Conservation (phyloP, 2,113 vertebrate genomes). For the Spea bombifrons region DNA sequence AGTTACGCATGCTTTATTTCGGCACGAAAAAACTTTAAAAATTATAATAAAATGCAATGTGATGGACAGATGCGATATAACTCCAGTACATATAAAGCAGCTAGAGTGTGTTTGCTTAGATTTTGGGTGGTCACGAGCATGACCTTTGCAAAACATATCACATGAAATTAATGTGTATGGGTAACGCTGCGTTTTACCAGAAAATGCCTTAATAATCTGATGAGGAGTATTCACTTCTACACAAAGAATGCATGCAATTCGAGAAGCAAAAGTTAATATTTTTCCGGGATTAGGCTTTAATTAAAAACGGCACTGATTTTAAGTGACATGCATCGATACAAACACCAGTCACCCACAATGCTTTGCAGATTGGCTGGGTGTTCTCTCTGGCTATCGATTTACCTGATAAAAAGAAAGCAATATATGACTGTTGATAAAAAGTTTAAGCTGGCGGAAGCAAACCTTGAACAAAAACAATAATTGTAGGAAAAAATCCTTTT, state of each 20-base stretch:
- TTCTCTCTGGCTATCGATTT: conserved; percentile 59
- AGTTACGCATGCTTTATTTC: too few species aligned
- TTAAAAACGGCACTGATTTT: conserved; percentile 62
- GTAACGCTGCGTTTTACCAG: neutral
- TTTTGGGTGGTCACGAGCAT: too few species aligned
- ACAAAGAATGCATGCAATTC: conserved; percentile 51
- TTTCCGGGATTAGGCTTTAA: conserved; percentile 63
- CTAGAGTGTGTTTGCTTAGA: too few species aligned
- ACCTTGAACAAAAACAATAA: conserved; percentile 57
- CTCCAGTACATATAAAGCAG: too few species aligned
- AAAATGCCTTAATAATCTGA: neutral
- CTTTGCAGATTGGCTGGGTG: conserved; percentile 37
- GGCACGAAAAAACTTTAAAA: too few species aligned
- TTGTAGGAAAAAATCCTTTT: conserved; percentile 46
- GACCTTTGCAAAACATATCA: too few species aligned
- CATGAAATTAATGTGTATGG: neutral
- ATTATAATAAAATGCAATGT: too few species aligned
- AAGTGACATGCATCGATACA: conserved; percentile 56
- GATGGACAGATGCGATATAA: too few species aligned
- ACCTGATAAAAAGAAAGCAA: conserved; percentile 57
- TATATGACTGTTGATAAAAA: conserved; percentile 56
- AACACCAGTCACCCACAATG: neutral
- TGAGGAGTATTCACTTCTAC: neutral
- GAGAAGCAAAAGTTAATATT: conserved; percentile 58
- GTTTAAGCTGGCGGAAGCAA: conserved; percentile 57